Base-by-base conservation (phyloP, 2,888 invertebrate species). In the Cinara cedri region DNA sequence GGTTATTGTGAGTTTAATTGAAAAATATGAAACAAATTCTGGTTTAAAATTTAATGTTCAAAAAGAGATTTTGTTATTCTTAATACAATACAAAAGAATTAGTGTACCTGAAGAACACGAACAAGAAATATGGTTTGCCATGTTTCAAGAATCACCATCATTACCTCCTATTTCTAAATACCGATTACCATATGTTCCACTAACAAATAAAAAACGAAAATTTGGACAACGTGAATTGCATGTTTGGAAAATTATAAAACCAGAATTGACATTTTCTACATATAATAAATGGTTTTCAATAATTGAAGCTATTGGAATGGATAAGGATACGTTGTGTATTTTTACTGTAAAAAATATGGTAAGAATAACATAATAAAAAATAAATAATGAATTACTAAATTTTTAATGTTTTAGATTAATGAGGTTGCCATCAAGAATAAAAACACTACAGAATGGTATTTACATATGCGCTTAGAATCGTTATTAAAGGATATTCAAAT, bases 271-370 rank as follows among this genome's bases (percentile, higher is more conserved):
- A 83, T 84, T 88, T 34, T 84, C 85, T 76, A 88, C 87, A 1
- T 88, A 88, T 81, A 84, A 85, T 57, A 85, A 85, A 71, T 89
- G 89, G 89, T 86, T 88, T 82, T 83, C 85, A 42, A 85, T 86
- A 14, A 85, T 86, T 16, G 83, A 85, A 21, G 83, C 86, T 16
- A 83, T 87, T 26, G 84, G 86, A 82, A 83, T 88, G 60, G 86
- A 86, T 57, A 84, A 84, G 42, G 85, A 88, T 81, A 85, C 87
- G 54, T 86, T 89, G 83, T 89, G 89, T 82, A 85, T 86, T 3
- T 85, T 87, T 66, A 87, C 87, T 14, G 86, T 89, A 24, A 87
- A 87, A 82, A 86, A 86, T 81, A 85, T 87, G 81, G 87, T 87
- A 78, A 84, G 82, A 68, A 62, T 42, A 63, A 34, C 14, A n/a